Conservation (phyloP, 23 tunicate species). For the Phallusia fumigata region DNA sequence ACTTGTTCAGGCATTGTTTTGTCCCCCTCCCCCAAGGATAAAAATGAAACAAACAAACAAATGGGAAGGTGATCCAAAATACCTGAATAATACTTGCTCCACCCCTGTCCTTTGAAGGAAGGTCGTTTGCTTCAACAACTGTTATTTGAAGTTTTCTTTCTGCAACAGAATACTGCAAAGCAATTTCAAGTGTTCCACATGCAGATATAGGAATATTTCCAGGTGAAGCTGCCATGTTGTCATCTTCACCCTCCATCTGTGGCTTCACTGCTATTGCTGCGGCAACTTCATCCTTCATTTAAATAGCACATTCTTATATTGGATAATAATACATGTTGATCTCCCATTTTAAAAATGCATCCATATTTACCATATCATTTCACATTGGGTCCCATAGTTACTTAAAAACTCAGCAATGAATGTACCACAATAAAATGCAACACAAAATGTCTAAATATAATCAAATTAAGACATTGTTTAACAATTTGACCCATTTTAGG, state of each 20-base stretch:
- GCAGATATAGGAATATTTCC: conserved; percentile 68
- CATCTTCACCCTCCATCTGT: conserved; percentile 24
- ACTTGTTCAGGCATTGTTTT: too few relatives aligned
- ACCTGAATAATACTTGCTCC: conserved; percentile 97
- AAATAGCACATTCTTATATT: not conserved
- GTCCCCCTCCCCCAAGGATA: too few relatives aligned
- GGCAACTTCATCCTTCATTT: conserved; percentile 46
- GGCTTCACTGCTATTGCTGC: conserved; percentile 53
- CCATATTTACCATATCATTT: too few relatives aligned
- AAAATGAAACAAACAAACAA: too few relatives aligned
- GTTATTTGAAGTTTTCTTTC: conserved; percentile 83
- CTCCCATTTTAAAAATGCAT: too few relatives aligned
- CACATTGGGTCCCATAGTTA: too few relatives aligned
- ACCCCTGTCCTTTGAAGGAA: conserved; percentile 98
- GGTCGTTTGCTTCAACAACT: conserved; percentile 80
- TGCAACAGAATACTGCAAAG: conserved; percentile 66
- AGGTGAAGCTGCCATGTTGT: conserved; percentile 4
- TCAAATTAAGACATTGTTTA: too few relatives aligned
- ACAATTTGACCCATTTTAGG: not conserved
- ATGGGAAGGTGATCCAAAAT: too few relatives aligned
- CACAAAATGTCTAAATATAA: too few relatives aligned
- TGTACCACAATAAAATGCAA: not conserved
- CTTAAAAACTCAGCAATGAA: not conserved
- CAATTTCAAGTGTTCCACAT: conserved; percentile 92
- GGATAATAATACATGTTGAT: too few relatives aligned